Base-by-base conservation (phyloP, 2,113 vertebrate species). In the Argyrosomus japonicus region DNA sequence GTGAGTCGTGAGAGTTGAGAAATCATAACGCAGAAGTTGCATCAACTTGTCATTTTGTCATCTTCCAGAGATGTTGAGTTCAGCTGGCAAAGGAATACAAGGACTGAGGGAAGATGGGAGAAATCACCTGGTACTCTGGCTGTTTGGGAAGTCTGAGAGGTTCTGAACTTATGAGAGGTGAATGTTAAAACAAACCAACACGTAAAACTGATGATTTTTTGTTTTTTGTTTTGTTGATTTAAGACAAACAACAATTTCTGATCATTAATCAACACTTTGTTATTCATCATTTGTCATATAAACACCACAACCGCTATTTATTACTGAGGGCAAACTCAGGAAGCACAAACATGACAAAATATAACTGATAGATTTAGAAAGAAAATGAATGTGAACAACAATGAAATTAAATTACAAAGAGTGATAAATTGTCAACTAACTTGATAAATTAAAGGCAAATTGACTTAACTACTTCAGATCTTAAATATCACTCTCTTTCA, bases 21-120 rank as follows among this genome's bases (percentile, higher is more conserved):
- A 68, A 83, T 69, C 15, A 43, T 29, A 57, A 65, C 7, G 48
- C n/a, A 61, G 51, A 65, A 65, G 77, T 74, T 83, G 47, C 73
- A 81, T 89, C 64, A 83, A 62, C 29, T 18, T 71, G 48, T 71
- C 54, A 75, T 64, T 9, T 6, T 57, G 29, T 0, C 47, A 43
- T 4, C 40, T 83, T 68, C 45, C 36, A 60, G 43, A 81, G 32
- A 67, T 56, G 27, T 50, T 21, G 58, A 68, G 23, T 71, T 80
- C 27, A 74, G 13, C 25, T 56, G 47, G 47, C 50, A 56, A 53
- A 40, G 64, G 21, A 56, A 19, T 60, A 71, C 29, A 53, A 62
- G 15, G 23, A 21, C 43, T 65, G 1, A 29, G 21, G 72, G 68
- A 77, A 64, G 2, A 8, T 6, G 4, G 53, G 25, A 15, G 58